Evolutionary conservation across 1,140 invertebrate genomes (phyloP).

Genomic region (Drosophila suzukii): DNA sequence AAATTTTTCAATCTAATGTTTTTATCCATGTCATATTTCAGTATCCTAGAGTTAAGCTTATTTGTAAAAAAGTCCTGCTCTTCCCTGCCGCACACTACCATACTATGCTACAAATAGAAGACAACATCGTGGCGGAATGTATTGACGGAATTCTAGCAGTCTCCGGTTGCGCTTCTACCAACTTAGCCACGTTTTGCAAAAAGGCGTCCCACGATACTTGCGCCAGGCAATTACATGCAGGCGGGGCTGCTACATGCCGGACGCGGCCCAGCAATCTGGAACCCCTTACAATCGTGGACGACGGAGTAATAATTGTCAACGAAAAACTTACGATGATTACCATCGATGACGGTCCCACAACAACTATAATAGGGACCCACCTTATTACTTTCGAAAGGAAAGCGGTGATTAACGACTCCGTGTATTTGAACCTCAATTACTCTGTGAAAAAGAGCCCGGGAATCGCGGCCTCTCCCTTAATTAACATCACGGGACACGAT

Average conservation of each 20-base stretch:
- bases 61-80: too few relatives aligned
- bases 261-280: conserved; percentile 30
- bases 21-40: too few relatives aligned
- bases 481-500: neutral
- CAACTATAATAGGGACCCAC: neutral
- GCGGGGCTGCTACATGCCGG: conserved; percentile 6
- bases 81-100: too few relatives aligned
- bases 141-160: neutral
- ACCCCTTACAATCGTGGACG: conserved; percentile 3
- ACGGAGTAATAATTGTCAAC: conserved; percentile 8
- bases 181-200: conserved; percentile 8
- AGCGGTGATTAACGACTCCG: conserved; percentile 12
- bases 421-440: conserved; percentile 2
- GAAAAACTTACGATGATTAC: conserved; percentile 2
- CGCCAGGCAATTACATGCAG: conserved; percentile 14
- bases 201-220: conserved; percentile 12
- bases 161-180: conserved; percentile 9
- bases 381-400: conserved; percentile 1
- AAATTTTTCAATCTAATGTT: too few relatives aligned
- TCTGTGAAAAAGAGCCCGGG: neutral
- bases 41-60: too few relatives aligned
- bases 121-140: conserved; percentile 4
- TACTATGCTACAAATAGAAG: neutral
- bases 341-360: neutral
- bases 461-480: neutral